Evolutionary conservation across 2,888 invertebrate genomes (phyloP).

Genomic region (Poecilobothrus nobilitatus): DNA sequence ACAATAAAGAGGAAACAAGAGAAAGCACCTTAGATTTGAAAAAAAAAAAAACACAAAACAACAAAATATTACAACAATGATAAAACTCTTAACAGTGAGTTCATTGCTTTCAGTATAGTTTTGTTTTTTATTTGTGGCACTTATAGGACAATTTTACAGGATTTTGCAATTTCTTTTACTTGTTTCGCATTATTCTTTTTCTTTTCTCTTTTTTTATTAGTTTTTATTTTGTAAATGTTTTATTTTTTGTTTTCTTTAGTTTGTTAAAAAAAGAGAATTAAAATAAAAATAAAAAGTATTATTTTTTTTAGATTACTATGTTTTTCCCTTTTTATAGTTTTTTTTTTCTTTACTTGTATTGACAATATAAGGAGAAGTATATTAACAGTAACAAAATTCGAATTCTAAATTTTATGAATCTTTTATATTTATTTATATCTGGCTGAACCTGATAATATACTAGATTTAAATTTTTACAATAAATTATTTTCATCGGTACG

Average conservation of each 20-base stretch:
- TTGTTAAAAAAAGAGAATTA: no score
- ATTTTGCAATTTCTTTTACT: neutral
- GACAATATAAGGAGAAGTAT: no score
- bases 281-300: no score
- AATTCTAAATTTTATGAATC: no score
- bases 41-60: neutral
- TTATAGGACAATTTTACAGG: neutral
- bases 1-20: neutral
- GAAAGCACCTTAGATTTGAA: neutral
- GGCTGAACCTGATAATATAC: no score
- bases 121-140: neutral
- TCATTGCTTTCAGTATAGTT: neutral
- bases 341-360: neutral
- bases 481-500: no score
- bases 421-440: no score
- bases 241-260: neutral
- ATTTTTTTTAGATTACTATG: neutral
- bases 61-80: neutral
- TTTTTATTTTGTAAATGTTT: neutral
- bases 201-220: neutral
- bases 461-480: no score
- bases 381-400: no score
- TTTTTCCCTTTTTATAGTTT: neutral
- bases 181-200: neutral
- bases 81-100: neutral